phyloP scores from a whole-genome alignment of 2,113 vertebrate genomes.

The Stictonetta naevosa region DNA sequence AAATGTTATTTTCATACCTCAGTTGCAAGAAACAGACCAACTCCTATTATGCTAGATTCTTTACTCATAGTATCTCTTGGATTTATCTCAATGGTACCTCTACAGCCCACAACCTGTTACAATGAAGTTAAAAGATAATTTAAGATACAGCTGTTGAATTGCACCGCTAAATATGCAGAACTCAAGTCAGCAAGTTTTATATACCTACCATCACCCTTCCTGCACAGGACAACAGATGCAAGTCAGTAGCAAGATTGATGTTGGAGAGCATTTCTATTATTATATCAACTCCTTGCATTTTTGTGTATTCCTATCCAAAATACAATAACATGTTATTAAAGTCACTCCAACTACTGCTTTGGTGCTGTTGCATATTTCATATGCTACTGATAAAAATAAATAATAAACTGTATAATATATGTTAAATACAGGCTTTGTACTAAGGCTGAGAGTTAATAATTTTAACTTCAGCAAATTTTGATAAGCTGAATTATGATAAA shows the following conservation, averaged over 20 bases:
- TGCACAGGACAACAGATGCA: conserved; percentile 80
- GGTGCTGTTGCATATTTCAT: background rate
- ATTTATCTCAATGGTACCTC: conserved; percentile 88
- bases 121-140: background rate
- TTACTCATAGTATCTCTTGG: conserved; percentile 90
- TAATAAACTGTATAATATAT: too few species aligned
- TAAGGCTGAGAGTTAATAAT: background rate
- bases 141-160: rapidly evolving
- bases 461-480: background rate
- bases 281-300: conserved; percentile 81
- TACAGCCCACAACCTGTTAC: conserved; percentile 86
- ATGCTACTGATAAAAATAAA: background rate
- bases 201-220: conserved; percentile 87
- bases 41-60: conserved; percentile 87
- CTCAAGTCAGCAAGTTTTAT: background rate
- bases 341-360: too few species aligned
- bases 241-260: conserved; percentile 88
- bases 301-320: conserved; percentile 78
- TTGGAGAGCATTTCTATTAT: conserved; percentile 96
- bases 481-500: background rate
- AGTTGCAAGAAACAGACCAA: conserved; percentile 76
- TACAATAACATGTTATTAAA: background rate
- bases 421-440: background rate
- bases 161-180: background rate
- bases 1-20: conserved; percentile 74